These are phyloP conservation scores for Physella acuta DNA, from an alignment of 1,140 invertebrate species.

Conservation along the genomic window DNA sequence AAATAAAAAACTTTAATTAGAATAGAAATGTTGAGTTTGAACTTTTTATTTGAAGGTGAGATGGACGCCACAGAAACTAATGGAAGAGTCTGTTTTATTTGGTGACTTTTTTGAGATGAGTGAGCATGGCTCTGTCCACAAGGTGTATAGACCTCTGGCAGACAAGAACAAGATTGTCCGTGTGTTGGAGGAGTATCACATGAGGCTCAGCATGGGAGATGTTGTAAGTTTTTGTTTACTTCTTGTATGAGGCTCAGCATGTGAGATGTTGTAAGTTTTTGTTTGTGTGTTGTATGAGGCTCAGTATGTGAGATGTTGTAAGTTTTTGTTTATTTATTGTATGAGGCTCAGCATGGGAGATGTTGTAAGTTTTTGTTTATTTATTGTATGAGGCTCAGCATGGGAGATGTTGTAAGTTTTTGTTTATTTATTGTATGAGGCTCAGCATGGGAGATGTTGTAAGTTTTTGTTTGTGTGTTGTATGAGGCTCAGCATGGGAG, in stretches of 20 bases:
- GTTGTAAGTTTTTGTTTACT: too few species aligned
- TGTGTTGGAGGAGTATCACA: constrained; percentile 54
- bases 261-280: constrained; percentile 46
- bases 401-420: constrained; percentile 43
- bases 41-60: constrained; percentile 42
- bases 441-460: constrained; percentile 49
- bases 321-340: too few species aligned
- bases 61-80: constrained; percentile 50
- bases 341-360: constrained; percentile 55
- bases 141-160: constrained; percentile 51
- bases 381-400: constrained; percentile 53
- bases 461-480: constrained; percentile 52
- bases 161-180: constrained; percentile 47
- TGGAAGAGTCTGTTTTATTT: constrained; percentile 53
- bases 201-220: constrained; percentile 54
- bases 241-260: constrained; percentile 54
- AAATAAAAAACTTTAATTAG: background rate
- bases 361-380: constrained; percentile 28
- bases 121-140: constrained; percentile 19
- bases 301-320: constrained; percentile 48
- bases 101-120: constrained; percentile 55
- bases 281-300: constrained; percentile 54
- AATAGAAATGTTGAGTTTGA: background rate
- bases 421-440: constrained; percentile 54
- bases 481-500: constrained; percentile 53